Base-by-base conservation (phyloP, 2,888 invertebrate genomes). In the Dasysyrphus tricinctus region DNA sequence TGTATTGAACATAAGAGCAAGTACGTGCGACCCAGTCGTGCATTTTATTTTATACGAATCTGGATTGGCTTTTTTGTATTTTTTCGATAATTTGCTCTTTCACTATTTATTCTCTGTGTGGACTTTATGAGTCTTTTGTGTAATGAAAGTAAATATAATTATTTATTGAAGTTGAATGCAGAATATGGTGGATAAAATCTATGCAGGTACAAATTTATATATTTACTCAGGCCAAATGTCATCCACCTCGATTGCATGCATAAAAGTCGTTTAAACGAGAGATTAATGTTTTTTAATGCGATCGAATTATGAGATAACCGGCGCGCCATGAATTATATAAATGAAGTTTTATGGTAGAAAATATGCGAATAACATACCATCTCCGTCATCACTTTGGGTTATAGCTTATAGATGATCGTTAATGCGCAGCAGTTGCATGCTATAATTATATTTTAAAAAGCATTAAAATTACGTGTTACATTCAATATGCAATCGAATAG, bases 171-270 rank as follows among this genome's bases (percentile, higher is more conserved):
- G 24, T 63, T 63, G 9, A 57, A 57, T 59, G 8, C 44, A 8
- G n/a, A 8, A 11, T 24, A 5, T 42, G 8, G 39, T 24, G 1
- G 14, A 8, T n/a, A 2, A 57, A 67, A 67, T 67, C 67, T 37
- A 51, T 80, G 42, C 70, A 72, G 76, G 61, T 57, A 65, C 12
- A 42, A 42, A 24, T 24, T 2, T 24, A 24, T 16, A 47, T 47
- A 47, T 83, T 51, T 69, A 63, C 80, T 72, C 49, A 49, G 81
- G 85, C 77, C 73, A 81, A 85, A 85, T 77, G 85, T 85, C 85
- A 85, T 77, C 81, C 81, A 85, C 81, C 85, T 85, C 57, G 16
- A 8, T 78, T 63, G 76, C 73, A 12, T 67, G 67, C 37, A 24
- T 24, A 59, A 73, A 77, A 19, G 19, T 49, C 12, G 44, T 63